Evolutionary conservation across 2,888 invertebrate species (phyloP).

Genomic region (Dysmachus trigonus): DNA sequence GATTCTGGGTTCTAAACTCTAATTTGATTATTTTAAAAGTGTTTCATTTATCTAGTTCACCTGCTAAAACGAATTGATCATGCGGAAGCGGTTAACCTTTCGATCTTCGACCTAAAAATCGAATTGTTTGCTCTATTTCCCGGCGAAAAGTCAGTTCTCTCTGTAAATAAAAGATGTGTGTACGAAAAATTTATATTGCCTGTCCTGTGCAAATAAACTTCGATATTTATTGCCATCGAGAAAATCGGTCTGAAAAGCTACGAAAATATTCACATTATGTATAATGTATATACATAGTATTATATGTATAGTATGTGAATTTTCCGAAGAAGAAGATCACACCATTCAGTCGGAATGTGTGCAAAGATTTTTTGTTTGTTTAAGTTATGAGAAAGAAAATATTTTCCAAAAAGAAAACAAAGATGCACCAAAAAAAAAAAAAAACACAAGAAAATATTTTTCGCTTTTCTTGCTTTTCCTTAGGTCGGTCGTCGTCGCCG

Average conservation of each 20-base stretch:
- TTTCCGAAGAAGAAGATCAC: neutral
- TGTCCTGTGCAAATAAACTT: slow-evolving; percentile 21
- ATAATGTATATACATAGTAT: too few species aligned
- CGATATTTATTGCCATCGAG: neutral
- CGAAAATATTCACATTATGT: neutral
- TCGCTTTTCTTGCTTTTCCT: neutral
- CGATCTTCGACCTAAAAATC: neutral
- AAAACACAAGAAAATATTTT: neutral
- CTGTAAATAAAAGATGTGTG: neutral
- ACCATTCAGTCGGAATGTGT: neutral
- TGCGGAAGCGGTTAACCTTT: neutral
- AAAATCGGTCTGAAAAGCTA: neutral
- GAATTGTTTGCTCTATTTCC: neutral
- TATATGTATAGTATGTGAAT: too few species aligned
- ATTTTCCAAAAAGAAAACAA: neutral
- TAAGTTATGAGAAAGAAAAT: neutral
- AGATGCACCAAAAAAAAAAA: neutral
- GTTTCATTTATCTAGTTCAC: neutral
- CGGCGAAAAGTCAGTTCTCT: neutral
- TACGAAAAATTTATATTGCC: neutral
- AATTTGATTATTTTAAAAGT: neutral
- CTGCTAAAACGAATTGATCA: neutral
- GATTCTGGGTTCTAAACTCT: neutral
- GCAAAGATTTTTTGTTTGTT: neutral
- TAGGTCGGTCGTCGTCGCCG: neutral